Percentiles rank a stretch among this genome's conserved stretches.
Conservation (phyloP, 2,113 vertebrate species). For the Grammomys dolichurus region DNA sequence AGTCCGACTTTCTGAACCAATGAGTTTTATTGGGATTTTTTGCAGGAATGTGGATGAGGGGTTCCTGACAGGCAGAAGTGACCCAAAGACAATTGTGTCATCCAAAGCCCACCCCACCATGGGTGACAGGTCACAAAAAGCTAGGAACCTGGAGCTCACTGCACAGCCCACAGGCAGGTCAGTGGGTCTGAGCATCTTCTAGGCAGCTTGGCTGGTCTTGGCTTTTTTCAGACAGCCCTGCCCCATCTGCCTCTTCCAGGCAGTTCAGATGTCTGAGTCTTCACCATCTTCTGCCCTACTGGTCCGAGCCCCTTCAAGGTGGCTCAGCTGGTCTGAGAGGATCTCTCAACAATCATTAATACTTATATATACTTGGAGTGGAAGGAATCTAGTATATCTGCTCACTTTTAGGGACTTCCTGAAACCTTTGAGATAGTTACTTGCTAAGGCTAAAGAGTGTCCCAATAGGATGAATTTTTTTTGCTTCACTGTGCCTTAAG, state of each 20-base stretch:
- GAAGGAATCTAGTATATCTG: background rate
- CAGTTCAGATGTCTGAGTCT: background rate
- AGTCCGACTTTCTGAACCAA: background rate
- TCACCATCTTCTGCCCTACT: background rate
- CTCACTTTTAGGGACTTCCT: background rate
- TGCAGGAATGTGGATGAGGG: background rate
- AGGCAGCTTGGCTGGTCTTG: background rate
- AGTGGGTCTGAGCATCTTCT: background rate
- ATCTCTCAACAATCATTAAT: background rate
- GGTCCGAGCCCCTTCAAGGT: background rate
- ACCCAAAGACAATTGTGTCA: background rate
- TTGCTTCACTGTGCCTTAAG: background rate
- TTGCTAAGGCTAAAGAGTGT: background rate
- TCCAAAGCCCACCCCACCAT: background rate
- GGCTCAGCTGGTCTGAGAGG: background rate
- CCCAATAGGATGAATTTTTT: background rate
- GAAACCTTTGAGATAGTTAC: background rate
- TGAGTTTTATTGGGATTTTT: background rate
- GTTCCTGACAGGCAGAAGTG: background rate
- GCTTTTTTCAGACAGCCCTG: background rate
- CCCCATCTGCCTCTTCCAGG: background rate
- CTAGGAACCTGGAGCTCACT: background rate
- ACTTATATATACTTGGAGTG: background rate
- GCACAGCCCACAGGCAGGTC: background rate
- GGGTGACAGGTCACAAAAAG: background rate